phyloP scores from a whole-genome alignment of 2,113 vertebrate species.

The Pipra filicauda region DNA sequence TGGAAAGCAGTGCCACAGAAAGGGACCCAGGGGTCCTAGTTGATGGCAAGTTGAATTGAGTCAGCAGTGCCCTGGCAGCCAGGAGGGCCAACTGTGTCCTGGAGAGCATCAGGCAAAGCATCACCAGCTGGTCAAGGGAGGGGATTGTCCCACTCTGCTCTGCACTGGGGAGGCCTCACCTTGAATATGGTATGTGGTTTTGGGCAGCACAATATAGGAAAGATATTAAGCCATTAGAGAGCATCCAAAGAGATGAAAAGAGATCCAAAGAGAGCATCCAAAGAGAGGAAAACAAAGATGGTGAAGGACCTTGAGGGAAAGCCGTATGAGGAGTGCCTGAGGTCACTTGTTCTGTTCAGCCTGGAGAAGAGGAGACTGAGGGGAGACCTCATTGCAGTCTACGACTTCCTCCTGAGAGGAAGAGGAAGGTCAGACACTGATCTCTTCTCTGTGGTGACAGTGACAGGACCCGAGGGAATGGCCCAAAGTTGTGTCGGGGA shows the following conservation, averaged over 20 bases:
- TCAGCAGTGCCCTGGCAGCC: not conserved
- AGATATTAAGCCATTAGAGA: not conserved
- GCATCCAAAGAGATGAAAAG: not conserved
- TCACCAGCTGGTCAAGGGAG: not conserved
- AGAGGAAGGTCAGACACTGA: not conserved
- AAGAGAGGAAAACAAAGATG: not conserved
- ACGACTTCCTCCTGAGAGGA: not conserved
- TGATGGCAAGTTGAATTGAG: not conserved
- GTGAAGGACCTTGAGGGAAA: not conserved
- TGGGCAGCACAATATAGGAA: not conserved
- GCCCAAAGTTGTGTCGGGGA: not conserved
- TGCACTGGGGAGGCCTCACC: not conserved
- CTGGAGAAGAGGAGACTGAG: not conserved
- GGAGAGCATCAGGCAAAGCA: not conserved
- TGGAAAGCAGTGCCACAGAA: not conserved
- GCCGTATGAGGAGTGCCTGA: not conserved
- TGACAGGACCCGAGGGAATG: not conserved
- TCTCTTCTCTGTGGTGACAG: not conserved
- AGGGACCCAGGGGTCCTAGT: not conserved
- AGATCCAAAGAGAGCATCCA: not conserved
- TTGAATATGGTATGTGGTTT: not conserved
- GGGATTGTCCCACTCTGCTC: not conserved
- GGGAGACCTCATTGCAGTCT: not conserved
- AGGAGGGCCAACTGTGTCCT: not conserved
- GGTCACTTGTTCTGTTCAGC: not conserved